Evolutionary conservation across 2,797 vertebrate genomes (phyloP).

Genomic region (Oreochromis grahami): DNA sequence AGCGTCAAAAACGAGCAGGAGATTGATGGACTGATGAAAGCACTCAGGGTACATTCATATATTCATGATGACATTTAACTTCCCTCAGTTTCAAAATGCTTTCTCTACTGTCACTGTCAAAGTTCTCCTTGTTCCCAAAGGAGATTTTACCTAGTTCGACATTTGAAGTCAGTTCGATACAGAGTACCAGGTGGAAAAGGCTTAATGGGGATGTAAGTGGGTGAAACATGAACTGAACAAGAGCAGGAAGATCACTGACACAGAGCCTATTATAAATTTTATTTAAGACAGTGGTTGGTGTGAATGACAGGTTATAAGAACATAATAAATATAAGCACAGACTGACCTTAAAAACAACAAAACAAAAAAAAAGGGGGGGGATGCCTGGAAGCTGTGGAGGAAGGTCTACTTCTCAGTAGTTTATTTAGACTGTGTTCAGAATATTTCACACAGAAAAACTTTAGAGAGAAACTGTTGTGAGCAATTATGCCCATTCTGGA

Average conservation of each 20-base stretch:
- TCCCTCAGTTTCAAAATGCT: conserved; percentile 17
- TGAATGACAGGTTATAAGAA: neutral
- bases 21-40: conserved; percentile 41
- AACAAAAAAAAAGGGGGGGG: neutral
- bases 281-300: neutral
- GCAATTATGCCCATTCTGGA: neutral
- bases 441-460: neutral
- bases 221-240: conserved; percentile 9
- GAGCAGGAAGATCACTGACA: neutral
- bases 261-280: neutral
- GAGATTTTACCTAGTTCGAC: conserved; percentile 46
- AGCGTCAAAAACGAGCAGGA: conserved; percentile 2
- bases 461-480: neutral
- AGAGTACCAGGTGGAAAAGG: conserved; percentile 32
- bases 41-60: conserved; percentile 4
- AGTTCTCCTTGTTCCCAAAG: conserved; percentile 27
- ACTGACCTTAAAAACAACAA: neutral
- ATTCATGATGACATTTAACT: conserved; percentile 55
- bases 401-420: neutral
- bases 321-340: neutral
- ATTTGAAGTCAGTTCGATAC: conserved; percentile 43
- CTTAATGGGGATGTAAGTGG: conserved; percentile 28
- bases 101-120: conserved; percentile 29
- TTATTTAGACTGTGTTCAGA: neutral
- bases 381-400: neutral